These are phyloP conservation scores for Tenebrosternarchus preto DNA, from an alignment of 2,113 vertebrate species.

Conservation along the genomic window DNA sequence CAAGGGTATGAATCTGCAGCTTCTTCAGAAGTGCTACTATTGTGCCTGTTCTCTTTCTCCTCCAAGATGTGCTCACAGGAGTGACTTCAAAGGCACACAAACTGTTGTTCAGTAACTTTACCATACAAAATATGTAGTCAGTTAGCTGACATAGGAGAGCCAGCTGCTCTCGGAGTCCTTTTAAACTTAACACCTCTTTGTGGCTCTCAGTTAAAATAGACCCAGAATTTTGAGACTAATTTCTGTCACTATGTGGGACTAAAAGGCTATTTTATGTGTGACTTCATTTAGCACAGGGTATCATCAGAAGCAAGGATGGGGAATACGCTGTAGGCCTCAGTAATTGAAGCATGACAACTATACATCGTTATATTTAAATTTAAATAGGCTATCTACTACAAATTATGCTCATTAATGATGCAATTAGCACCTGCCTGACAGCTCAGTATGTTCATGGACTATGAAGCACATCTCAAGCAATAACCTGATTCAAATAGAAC, in stretches of 20 bases:
- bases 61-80: too few species aligned
- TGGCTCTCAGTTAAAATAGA: not conserved
- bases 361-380: conserved; percentile 19
- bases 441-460: conserved; percentile 13
- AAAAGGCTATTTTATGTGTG: not conserved
- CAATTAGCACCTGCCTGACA: conserved; percentile 31
- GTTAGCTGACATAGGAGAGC: too few species aligned
- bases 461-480: conserved; percentile 9
- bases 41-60: too few species aligned
- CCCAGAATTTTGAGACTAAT: not conserved
- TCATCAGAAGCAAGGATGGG: not conserved
- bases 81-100: too few species aligned
- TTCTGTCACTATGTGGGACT: not conserved
- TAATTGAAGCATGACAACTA: conserved; percentile 18
- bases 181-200: not conserved
- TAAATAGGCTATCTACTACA: not conserved
- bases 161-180: not conserved
- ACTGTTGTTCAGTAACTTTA: too few species aligned
- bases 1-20: too few species aligned
- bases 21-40: too few species aligned
- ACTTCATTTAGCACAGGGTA: not conserved
- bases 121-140: too few species aligned
- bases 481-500: conserved; percentile 17
- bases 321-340: not conserved
- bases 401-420: conserved; percentile 29